Evolutionary conservation across 2,888 invertebrate genomes (phyloP).

Genomic region (Tetrapedia diversipes): DNA sequence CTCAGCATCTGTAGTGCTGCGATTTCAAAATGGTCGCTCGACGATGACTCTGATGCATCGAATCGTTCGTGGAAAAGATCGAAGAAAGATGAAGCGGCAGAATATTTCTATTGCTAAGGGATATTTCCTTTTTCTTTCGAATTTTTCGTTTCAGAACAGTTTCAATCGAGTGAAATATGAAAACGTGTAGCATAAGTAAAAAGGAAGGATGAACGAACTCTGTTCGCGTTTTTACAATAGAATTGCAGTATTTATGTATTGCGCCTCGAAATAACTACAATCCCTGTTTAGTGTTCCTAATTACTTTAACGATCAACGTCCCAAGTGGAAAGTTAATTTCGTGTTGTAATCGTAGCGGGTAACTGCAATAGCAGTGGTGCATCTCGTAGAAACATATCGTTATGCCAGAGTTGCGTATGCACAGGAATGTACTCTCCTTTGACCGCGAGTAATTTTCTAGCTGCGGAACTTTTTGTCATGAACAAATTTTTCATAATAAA

Average conservation of each 20-base stretch:
- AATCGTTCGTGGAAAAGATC: conserved; percentile 12
- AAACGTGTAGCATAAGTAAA: no score
- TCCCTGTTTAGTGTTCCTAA: conserved; percentile 49
- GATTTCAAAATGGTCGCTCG: background rate
- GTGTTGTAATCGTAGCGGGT: conserved; percentile 53
- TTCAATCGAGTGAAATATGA: no score
- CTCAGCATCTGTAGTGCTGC: conserved; percentile 23
- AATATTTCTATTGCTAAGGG: no score
- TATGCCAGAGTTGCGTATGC: conserved; percentile 25
- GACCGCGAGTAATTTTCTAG: background rate
- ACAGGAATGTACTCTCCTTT: conserved; percentile 10
- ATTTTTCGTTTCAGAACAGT: no score
- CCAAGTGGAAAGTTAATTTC: conserved; percentile 62
- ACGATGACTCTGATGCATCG: conserved; percentile 17
- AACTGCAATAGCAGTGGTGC: conserved; percentile 44
- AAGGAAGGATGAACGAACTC: background rate
- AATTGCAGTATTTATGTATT: conserved; percentile 35
- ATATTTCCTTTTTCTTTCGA: no score
- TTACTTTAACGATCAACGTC: conserved; percentile 59
- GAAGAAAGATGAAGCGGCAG: conserved; percentile 27
- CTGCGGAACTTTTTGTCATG: background rate
- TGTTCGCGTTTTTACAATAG: background rate
- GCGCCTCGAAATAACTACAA: conserved; percentile 28
- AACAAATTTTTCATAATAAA: no score
- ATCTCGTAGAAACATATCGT: conserved; percentile 37